Evolutionary conservation across 2,113 vertebrate genomes (phyloP).

Genomic region (Lophius piscatorius): DNA sequence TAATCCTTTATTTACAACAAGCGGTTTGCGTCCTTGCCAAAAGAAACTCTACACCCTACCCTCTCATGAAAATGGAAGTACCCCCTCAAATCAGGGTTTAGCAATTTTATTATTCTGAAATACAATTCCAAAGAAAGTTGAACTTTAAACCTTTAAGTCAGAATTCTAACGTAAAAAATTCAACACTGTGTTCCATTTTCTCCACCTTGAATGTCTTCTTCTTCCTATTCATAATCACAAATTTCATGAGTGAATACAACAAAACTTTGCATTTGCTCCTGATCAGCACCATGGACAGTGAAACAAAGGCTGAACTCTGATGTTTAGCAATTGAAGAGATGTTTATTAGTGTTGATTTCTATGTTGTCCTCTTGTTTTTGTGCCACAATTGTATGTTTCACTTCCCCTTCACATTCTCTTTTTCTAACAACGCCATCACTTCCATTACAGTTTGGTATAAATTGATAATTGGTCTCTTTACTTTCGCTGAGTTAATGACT

Average conservation of each 20-base stretch:
- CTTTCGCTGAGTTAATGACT: conserved; percentile 45
- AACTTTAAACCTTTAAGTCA: too few relatives aligned
- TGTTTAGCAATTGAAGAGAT: not conserved
- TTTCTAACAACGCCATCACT: conserved; percentile 2
- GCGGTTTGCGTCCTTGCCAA: conserved; percentile 2
- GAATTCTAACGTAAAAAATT: too few relatives aligned
- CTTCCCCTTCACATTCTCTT: not conserved
- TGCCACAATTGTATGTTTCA: not conserved
- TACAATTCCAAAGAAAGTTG: too few relatives aligned
- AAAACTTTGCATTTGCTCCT: not conserved
- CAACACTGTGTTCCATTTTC: not conserved
- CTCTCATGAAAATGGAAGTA: conserved; percentile 35
- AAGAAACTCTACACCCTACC: conserved; percentile 32
- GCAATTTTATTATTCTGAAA: too few relatives aligned
- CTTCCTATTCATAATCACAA: not conserved
- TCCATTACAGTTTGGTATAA: conserved; percentile 26
- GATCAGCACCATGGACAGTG: conserved; percentile 68
- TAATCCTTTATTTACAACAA: not conserved
- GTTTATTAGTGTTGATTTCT: too few relatives aligned
- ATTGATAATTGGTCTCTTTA: conserved; percentile 32
- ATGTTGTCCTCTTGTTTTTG: not conserved
- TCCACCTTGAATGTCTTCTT: not conserved
- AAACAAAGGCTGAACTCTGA: not conserved
- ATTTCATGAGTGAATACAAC: not conserved
- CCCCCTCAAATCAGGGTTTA: conserved; percentile 46